A percentile compares a stretch with the other conserved stretches of the same genome.
phyloP scores from a whole-genome alignment of 1,140 invertebrate species.

The Sycophila sp. region DNA sequence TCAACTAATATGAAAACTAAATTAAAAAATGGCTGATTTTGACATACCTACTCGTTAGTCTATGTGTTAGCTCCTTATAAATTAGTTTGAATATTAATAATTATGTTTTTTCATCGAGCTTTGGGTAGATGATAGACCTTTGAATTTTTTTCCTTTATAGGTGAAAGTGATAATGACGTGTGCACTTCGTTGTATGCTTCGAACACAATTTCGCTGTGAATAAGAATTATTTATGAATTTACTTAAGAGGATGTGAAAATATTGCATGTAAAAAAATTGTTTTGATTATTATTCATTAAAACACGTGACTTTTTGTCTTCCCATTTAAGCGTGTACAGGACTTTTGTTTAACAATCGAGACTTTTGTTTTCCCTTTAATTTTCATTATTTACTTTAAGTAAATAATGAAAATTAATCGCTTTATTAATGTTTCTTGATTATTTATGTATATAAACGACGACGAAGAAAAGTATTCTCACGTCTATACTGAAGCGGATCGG shows the following conservation, averaged over 20 bases:
- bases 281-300: too few species aligned
- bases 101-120: constrained; percentile 18
- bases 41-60: constrained; percentile 10
- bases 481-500: neutral
- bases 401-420: neutral
- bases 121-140: constrained; percentile 7
- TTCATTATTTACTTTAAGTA: neutral
- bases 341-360: neutral
- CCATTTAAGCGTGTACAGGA: too few species aligned
- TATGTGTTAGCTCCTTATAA: constrained; percentile 30
- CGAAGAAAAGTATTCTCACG: neutral
- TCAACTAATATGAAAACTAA: too few species aligned
- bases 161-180: neutral
- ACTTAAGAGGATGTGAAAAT: constrained; percentile 10
- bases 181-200: constrained; percentile 10
- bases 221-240: constrained; percentile 1
- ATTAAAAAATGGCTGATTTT: too few species aligned
- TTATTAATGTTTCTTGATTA: neutral
- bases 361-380: neutral
- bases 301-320: constrained; percentile 19
- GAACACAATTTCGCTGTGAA: neutral
- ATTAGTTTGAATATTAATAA: constrained; percentile 15
- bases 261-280: neutral
- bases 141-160: constrained; percentile 1
- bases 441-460: too few species aligned